Base-by-base conservation (phyloP, 2,797 vertebrate species). In the Diglossa cyanea region DNA sequence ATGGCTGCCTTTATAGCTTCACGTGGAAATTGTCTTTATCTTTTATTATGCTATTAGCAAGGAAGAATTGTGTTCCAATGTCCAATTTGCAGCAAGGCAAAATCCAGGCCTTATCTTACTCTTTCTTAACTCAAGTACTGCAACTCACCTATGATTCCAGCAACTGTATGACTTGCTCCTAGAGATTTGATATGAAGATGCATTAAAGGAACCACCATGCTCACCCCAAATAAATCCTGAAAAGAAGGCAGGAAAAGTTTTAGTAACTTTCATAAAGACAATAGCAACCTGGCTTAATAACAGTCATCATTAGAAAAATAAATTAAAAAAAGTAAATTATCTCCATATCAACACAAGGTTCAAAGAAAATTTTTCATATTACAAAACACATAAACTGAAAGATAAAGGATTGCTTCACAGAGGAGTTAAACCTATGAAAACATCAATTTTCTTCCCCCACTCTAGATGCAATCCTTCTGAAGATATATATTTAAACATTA, bases 171-270 rank as follows among this genome's bases (percentile, higher is more conserved):
- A 94, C 99, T 99, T 81, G 98, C 99, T 97, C 99, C 99, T 42
- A 99, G 98, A 93, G 98, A 98, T 97, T 98, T 99, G 83, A 99
- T 98, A 26, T 99, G 99, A 97, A 99, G 99, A 94, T 98, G 99
- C 97, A 99, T 97, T 94, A 99, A 97, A 42, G 99, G 99, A 88
- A 99, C 98, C 86, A 99, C 98, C 99, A 99, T 98, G 97, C 99
- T 99, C 91, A 99, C 99, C 79, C 98, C 99, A 97, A 99, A 99
- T 94, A 99, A 97, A 94, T 99, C 99, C 99, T 99, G 92, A 58
- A 95, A 95, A 48, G 50, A 92, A 93, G 39, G 23, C 14, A 95
- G 54, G 55, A 45, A n/a, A 65, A 81, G 14, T 66, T 82, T 47
- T 10, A 44, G 24, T 63, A 72, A 68, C 8, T 53, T 65, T 17